Evolutionary conservation across 2,113 vertebrate genomes (phyloP).

Genomic region (Chlorodrepanis virens): DNA sequence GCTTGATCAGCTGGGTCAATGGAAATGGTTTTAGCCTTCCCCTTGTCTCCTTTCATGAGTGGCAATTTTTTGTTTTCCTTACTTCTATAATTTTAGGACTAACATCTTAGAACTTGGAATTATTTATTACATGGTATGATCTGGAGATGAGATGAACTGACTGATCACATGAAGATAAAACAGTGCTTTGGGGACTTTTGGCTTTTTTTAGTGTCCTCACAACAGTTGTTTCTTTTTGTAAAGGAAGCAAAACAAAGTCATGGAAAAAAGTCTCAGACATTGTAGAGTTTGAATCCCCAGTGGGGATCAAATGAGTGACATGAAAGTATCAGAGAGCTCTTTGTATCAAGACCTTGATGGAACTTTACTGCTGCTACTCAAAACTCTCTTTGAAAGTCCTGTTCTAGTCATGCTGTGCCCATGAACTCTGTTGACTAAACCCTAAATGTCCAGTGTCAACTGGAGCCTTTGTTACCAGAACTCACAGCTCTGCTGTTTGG

Average conservation of each 20-base stretch:
- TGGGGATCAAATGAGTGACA: background rate
- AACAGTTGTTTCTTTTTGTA: constrained; percentile 37
- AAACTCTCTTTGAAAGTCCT: background rate
- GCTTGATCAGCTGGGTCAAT: background rate
- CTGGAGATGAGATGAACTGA: constrained; percentile 3
- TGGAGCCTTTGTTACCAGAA: background rate
- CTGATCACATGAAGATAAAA: constrained; percentile 28
- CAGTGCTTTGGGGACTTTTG: background rate
- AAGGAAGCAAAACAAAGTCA: constrained; percentile 23
- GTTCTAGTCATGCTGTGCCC: background rate
- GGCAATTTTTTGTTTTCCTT: background rate
- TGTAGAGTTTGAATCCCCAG: background rate
- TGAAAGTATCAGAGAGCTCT: background rate
- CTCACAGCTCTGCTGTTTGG: background rate
- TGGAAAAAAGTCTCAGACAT: constrained; percentile 14
- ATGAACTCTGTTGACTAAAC: background rate
- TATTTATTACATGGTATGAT: background rate
- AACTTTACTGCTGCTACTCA: background rate
- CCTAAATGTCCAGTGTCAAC: background rate
- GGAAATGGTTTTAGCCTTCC: background rate
- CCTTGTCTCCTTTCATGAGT: background rate
- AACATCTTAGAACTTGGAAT: background rate
- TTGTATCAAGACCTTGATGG: background rate
- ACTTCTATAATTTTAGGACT: background rate
- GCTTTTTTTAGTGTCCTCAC: constrained; percentile 37